Evolutionary conservation across 2,113 vertebrate genomes (phyloP).

Genomic region (Sander vitreus): DNA sequence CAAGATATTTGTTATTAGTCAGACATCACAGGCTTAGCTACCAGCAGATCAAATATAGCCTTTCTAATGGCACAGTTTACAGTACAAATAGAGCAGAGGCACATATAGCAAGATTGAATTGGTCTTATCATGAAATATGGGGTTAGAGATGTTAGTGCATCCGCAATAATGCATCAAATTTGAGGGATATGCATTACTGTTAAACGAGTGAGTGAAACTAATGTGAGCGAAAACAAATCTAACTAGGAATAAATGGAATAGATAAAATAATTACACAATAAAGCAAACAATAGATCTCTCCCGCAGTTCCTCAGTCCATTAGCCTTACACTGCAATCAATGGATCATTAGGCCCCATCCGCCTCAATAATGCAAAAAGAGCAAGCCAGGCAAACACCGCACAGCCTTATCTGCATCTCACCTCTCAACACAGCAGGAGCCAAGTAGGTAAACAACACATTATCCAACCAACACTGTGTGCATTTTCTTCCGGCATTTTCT

Average conservation of each 20-base stretch:
- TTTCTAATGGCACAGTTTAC: neutral
- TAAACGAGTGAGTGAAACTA: neutral
- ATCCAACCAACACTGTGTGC: constrained; percentile 24
- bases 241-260: constrained; percentile 3
- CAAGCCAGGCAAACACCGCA: constrained; percentile 62
- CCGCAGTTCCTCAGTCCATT: constrained; percentile 41
- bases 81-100: neutral
- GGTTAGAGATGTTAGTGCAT: neutral
- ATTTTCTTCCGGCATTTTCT: too few species aligned
- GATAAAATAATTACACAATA: constrained; percentile 7
- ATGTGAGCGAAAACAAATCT: neutral
- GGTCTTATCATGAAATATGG: neutral
- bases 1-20: constrained; percentile 41
- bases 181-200: neutral
- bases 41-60: neutral
- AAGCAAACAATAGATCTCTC: constrained; percentile 17
- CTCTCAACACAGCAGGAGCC: constrained; percentile 67
- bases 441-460: constrained; percentile 61
- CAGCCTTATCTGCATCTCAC: constrained; percentile 49
- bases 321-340: constrained; percentile 46
- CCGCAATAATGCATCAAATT: neutral
- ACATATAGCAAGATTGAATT: neutral
- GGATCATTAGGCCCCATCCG: constrained; percentile 73
- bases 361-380: constrained; percentile 84
- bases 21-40: constrained; percentile 20